Evolutionary conservation across 2,888 invertebrate genomes (phyloP).

Genomic region (Azorinus chamasolen): DNA sequence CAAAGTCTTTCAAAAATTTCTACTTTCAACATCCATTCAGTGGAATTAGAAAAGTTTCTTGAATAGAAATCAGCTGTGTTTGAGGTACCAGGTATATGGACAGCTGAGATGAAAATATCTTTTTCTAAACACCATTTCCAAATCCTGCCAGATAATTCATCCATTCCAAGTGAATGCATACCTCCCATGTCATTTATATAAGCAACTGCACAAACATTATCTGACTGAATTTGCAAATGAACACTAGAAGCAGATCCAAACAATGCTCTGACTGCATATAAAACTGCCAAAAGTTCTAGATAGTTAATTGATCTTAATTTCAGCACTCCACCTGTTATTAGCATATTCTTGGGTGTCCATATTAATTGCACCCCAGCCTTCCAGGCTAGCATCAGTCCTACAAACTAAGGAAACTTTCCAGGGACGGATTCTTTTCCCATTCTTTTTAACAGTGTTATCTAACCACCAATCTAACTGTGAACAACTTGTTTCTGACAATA

Average conservation of each 20-base stretch:
- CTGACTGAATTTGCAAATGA: conserved; percentile 6
- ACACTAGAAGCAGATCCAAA: not conserved
- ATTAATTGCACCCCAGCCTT: too few species aligned
- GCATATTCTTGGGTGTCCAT: too few species aligned
- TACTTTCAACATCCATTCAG: conserved; percentile 53
- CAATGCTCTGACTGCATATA: not conserved
- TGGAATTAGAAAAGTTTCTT: conserved; percentile 46
- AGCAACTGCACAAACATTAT: conserved; percentile 1
- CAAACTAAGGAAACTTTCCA: too few species aligned
- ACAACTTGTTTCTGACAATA: conserved; percentile 3
- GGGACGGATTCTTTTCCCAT: too few species aligned
- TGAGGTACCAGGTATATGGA: conserved; percentile 16
- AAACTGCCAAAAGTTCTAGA: conserved; percentile 5
- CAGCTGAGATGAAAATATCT: not conserved
- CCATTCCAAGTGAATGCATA: not conserved
- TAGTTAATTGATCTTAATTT: not conserved
- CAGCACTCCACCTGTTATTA: too few species aligned
- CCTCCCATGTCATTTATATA: conserved; percentile 15
- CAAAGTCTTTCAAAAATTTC: conserved; percentile 25
- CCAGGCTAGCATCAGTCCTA: too few species aligned
- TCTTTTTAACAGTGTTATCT: too few species aligned
- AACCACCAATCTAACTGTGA: not conserved
- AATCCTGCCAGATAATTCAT: not conserved
- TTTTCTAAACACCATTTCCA: conserved; percentile 11
- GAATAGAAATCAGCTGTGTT: conserved; percentile 51